Percentiles rank a stretch among this genome's conserved stretches.
phyloP scores from a whole-genome alignment of 1,140 invertebrate species.

The Pseudomyrmex gracilis region DNA sequence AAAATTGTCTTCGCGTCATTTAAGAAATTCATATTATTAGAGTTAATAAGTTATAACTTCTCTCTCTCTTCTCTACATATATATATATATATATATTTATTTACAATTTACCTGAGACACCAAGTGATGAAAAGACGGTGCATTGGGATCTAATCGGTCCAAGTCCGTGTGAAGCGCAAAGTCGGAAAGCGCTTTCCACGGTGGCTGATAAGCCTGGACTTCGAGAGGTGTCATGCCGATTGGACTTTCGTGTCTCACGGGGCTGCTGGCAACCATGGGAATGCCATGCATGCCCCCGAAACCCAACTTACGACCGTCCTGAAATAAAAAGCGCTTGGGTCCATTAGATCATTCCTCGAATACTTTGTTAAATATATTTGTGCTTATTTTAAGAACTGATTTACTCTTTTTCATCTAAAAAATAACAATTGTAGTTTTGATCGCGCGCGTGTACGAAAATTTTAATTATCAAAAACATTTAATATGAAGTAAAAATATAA shows the following conservation, averaged over 20 bases:
- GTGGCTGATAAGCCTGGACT: constrained; percentile 98
- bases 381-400: background rate
- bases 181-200: constrained; percentile 98
- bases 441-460: too few relatives aligned
- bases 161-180: constrained; percentile 97
- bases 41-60: too few relatives aligned
- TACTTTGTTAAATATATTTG: background rate
- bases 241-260: constrained; percentile 96
- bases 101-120: constrained; percentile 93
- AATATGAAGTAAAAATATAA: too few relatives aligned
- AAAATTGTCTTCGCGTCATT: constrained; percentile 65
- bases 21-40: too few relatives aligned
- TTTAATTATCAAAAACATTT: too few relatives aligned
- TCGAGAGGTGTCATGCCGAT: constrained; percentile 94
- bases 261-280: constrained; percentile 98
- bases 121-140: constrained; percentile 97
- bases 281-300: constrained; percentile 97
- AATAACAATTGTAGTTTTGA: too few relatives aligned
- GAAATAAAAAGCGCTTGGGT: constrained; percentile 83
- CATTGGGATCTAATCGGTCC: constrained; percentile 93
- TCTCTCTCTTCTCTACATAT: too few relatives aligned
- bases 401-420: too few relatives aligned
- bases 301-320: constrained; percentile 97
- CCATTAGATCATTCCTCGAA: constrained; percentile 66
- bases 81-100: too few relatives aligned